Evolutionary conservation across 2,113 vertebrate species (phyloP), one percentile per base, ranked within the genome.

Genomic region (Mesembrinibis cayennensis): DNA sequence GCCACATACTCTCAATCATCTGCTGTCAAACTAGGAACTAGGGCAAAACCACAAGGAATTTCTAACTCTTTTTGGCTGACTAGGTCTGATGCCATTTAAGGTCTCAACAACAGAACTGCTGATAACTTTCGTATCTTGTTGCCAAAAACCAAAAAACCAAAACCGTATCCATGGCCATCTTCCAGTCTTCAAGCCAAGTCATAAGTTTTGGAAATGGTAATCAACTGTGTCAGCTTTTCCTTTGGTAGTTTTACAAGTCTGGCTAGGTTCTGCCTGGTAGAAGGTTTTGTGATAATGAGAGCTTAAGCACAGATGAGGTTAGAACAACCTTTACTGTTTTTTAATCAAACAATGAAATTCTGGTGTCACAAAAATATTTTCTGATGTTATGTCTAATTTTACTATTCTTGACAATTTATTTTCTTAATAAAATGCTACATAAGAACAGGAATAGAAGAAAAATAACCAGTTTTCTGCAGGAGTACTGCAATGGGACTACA

Each of bases 31-130:
- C 78, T 40, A 85, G 71, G 78, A 94, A 93, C 93, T 69, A 77
- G 82, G 58, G 93, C 71, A 94, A 94, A 97, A 94, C 95, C 92
- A 95, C 95, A 95, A 95, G 58, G 90, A 94, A 96, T 95, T 96
- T 87, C 62, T 82, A 84, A 61, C 18, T 91, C 52, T 36, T 80
- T 92, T 82, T 88, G 93, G 84, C 85, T 96, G 78, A 16, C 58
- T 88, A 53, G 49, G 49, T 70, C 89, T 91, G 73, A 47, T 84
- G 90, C 92, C 78, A 56, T 91, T 90, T 94, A 76, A 94, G 87
- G 82, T 62, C 89, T 91, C 66, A 56, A 29, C 66, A 91, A 56
- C 81, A 91, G 62, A 92, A 80, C 90, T 80, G 61, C 87, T 88
- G 92, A 97, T 96, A 95, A 92, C 87, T 93, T 94, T 66, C 2